phyloP scores from a whole-genome alignment of 2,113 vertebrate species.

The Blennius ocellaris region DNA sequence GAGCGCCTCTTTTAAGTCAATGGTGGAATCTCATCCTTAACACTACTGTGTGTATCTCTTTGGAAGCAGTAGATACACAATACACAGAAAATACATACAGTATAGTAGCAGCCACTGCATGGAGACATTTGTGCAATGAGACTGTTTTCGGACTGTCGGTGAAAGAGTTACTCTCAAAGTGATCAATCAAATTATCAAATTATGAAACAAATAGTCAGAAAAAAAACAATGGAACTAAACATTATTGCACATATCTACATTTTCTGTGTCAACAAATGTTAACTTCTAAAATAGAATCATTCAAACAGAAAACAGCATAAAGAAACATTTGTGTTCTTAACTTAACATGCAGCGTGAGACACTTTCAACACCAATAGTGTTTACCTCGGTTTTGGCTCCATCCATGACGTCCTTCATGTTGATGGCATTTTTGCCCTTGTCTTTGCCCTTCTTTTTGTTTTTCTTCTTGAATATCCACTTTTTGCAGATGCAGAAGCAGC shows the following conservation, averaged over 20 bases:
- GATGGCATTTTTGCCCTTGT: constrained; percentile 99
- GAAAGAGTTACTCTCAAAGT: background rate
- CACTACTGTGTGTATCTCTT: constrained; percentile 27
- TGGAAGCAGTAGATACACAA: constrained; percentile 10
- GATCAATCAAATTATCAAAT: background rate
- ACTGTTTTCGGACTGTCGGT: too few relatives aligned
- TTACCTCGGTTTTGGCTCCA: constrained; percentile 97
- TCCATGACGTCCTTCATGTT: constrained; percentile 99
- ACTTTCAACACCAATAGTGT: constrained; percentile 31
- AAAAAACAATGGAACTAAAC: constrained; percentile 6
- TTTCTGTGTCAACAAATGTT: background rate
- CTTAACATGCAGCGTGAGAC: background rate
- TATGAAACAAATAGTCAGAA: background rate
- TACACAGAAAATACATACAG: constrained; percentile 17
- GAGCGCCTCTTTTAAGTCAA: constrained; percentile 8
- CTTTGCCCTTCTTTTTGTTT: constrained; percentile 99
- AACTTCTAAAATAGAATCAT: background rate
- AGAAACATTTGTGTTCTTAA: background rate
- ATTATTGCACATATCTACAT: background rate
- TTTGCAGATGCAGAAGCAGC: constrained; percentile 99
- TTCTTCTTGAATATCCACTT: constrained; percentile 99
- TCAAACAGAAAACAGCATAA: constrained; percentile 6
- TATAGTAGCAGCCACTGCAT: constrained; percentile 3
- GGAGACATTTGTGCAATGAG: background rate
- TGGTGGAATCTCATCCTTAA: background rate